Conservation (phyloP, 2,797 vertebrate genomes). For the Channa striata region DNA sequence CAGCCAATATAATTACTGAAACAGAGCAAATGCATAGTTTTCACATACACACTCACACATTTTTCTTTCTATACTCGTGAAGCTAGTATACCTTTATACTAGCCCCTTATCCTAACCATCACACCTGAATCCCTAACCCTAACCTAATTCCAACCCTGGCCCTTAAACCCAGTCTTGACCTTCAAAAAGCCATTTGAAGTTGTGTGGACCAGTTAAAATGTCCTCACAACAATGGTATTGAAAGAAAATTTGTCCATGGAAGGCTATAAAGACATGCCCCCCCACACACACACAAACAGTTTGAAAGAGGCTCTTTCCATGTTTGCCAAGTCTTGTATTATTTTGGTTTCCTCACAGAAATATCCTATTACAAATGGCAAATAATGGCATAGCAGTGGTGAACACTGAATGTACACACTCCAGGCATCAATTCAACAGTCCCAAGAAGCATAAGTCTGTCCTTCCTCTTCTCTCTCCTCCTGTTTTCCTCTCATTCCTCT, state of each 20-base stretch:
- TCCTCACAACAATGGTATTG: too few species aligned
- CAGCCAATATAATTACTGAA: background rate
- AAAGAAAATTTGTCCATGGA: too few species aligned
- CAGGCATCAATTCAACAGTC: slow-evolving; percentile 36
- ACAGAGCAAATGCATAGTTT: slow-evolving; percentile 22
- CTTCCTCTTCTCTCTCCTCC: slow-evolving; percentile 9
- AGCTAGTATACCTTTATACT: too few species aligned
- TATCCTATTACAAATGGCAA: slow-evolving; percentile 31
- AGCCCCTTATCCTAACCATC: too few species aligned
- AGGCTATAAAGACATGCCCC: too few species aligned
- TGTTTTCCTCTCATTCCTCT: slow-evolving; percentile 36
- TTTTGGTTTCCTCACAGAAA: slow-evolving; percentile 29
- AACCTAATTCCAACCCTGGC: too few species aligned
- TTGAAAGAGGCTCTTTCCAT: slow-evolving; percentile 12
- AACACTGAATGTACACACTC: slow-evolving; percentile 23
- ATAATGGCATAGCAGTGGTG: slow-evolving; percentile 13
- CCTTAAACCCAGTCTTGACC: too few species aligned
- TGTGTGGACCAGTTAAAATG: too few species aligned
- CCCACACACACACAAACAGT: slow-evolving; percentile 8
- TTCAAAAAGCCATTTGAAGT: too few species aligned
- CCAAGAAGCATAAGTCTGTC: slow-evolving; percentile 32
- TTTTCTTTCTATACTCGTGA: too few species aligned
- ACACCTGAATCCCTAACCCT: too few species aligned
- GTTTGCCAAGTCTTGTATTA: slow-evolving; percentile 14
- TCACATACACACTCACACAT: background rate